Evolutionary conservation across 2,113 vertebrate species (phyloP).

Genomic region (Panthera leo): DNA sequence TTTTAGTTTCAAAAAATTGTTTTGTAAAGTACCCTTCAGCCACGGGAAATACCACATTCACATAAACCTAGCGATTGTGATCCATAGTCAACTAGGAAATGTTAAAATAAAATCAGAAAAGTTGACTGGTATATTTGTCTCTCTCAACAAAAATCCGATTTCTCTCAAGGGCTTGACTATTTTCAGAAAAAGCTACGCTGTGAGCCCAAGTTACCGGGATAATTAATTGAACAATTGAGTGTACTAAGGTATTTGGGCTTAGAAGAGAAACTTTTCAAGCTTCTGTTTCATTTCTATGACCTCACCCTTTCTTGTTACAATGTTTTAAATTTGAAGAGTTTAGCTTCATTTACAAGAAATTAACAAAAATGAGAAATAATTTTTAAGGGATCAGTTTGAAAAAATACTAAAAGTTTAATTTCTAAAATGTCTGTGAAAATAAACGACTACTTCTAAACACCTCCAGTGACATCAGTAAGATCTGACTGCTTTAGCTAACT

Average conservation of each 20-base stretch:
- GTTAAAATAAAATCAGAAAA: neutral
- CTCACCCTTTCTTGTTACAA: neutral
- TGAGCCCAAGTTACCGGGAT: neutral
- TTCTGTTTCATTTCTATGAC: neutral
- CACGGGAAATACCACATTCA: neutral
- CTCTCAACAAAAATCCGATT: neutral
- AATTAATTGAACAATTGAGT: constrained; percentile 33
- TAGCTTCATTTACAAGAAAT: constrained; percentile 23
- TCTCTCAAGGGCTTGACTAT: constrained; percentile 37
- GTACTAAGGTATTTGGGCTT: constrained; percentile 31
- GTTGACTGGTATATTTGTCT: neutral
- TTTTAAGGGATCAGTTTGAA: constrained; percentile 12
- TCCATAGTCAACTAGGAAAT: neutral
- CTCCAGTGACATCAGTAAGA: neutral
- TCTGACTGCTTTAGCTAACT: constrained; percentile 56
- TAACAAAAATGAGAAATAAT: neutral
- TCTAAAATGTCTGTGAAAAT: constrained; percentile 66
- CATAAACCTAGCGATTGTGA: neutral
- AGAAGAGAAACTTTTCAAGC: neutral
- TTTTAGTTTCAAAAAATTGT: neutral
- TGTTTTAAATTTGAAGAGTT: neutral
- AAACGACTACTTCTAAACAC: constrained; percentile 52
- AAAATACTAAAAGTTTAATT: constrained; percentile 43
- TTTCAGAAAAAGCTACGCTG: neutral
- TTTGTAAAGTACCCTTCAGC: neutral